phyloP scores from a whole-genome alignment of 2,113 vertebrate genomes.

The Amia ocellicauda region DNA sequence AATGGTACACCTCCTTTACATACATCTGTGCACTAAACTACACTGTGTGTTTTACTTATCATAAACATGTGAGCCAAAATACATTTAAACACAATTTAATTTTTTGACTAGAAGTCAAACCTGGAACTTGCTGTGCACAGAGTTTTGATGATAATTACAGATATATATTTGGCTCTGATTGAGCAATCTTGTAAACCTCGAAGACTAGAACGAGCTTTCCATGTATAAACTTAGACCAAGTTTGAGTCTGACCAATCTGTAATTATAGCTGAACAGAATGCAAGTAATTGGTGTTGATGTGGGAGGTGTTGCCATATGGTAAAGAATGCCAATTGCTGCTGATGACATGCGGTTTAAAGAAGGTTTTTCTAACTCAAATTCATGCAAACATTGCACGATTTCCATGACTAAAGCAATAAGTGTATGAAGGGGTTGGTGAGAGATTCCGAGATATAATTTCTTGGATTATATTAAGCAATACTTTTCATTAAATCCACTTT shows the following conservation, averaged over 20 bases:
- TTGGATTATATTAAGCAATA: not conserved
- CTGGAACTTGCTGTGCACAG: not conserved
- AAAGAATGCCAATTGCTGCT: not conserved
- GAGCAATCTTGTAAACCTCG: constrained; percentile 1
- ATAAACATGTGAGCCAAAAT: not conserved
- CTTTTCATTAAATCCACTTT: not conserved
- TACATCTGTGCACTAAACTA: not conserved
- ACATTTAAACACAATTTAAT: not conserved
- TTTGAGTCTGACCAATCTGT: constrained; percentile 3
- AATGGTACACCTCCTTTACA: not conserved
- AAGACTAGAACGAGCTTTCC: constrained; percentile 1
- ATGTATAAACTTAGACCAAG: constrained; percentile 5
- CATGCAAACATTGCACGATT: not conserved
- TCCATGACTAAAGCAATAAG: not conserved
- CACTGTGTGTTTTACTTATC: not conserved
- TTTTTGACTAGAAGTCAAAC: not conserved
- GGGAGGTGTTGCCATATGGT: constrained; percentile 4
- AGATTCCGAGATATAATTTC: not conserved
- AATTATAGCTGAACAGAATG: not conserved
- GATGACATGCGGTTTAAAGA: not conserved
- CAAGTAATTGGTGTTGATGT: constrained; percentile 5
- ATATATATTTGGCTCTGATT: not conserved
- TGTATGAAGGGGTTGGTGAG: not conserved
- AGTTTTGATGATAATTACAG: constrained; percentile 4
- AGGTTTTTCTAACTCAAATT: not conserved